Conservation (phyloP, 2,797 vertebrate genomes). For the Dipus sagitta region DNA sequence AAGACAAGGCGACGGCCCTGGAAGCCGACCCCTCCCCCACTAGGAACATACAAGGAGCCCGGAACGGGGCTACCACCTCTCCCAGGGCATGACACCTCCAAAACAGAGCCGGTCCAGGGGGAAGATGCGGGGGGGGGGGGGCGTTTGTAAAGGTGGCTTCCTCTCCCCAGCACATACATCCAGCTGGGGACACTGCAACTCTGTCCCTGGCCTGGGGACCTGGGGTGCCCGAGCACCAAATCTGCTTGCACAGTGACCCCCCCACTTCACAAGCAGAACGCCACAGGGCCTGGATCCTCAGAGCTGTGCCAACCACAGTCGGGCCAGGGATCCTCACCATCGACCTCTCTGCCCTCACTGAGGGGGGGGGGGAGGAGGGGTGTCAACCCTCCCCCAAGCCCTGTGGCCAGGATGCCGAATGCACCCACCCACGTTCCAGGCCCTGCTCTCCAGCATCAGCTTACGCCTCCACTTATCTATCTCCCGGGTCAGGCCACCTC, state of each 20-base stretch:
- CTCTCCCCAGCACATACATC: not conserved
- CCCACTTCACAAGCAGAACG: not conserved
- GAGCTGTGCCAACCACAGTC: not conserved
- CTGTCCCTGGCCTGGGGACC: not conserved
- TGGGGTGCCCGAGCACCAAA: not conserved
- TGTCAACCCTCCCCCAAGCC: not conserved
- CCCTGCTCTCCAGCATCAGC: not conserved
- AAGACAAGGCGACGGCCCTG: not conserved
- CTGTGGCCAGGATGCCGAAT: not conserved
- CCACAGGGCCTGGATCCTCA: slow-evolving; percentile 4
- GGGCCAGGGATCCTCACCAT: not conserved
- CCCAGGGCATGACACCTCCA: not conserved
- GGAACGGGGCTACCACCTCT: not conserved
- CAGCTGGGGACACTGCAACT: not conserved
- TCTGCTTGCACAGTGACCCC: not conserved
- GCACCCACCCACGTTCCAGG: not conserved
- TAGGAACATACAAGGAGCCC: not conserved
- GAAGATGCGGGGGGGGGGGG: not conserved
- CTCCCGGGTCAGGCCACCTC: not conserved
- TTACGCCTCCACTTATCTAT: not conserved
- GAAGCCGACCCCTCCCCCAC: not conserved
- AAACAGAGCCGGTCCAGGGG: not conserved
- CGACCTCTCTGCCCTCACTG: not conserved
- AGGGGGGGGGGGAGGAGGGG: no score
- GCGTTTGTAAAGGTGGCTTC: no score